phyloP scores from a whole-genome alignment of 2,113 vertebrate genomes.

The Oreochromis aureus region DNA sequence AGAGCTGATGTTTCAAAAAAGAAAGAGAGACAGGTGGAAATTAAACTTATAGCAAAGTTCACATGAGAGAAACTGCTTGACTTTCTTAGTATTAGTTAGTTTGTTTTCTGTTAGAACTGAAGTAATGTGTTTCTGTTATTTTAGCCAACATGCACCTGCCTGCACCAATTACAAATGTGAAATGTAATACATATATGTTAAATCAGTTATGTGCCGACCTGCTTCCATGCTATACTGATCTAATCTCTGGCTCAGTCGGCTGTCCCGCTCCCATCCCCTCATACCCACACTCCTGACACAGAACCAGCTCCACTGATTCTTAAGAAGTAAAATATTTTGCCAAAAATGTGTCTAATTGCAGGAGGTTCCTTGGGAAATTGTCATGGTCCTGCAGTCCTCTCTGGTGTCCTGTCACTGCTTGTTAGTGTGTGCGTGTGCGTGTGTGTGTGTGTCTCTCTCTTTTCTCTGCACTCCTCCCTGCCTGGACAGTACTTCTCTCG shows the following conservation, averaged over 20 bases:
- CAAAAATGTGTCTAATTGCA: not conserved
- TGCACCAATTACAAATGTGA: not conserved
- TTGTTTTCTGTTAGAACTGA: too few species aligned
- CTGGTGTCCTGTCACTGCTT: not conserved
- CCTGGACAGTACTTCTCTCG: not conserved
- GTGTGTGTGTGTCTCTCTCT: not conserved
- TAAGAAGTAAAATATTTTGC: not conserved
- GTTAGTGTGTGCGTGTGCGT: not conserved
- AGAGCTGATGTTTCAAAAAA: not conserved
- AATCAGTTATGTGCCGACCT: not conserved
- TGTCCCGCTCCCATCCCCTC: not conserved
- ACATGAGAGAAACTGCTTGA: not conserved
- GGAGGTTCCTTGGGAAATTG: not conserved
- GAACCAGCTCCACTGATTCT: not conserved
- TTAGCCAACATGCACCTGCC: not conserved
- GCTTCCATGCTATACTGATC: not conserved
- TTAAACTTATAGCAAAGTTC: fast-evolving
- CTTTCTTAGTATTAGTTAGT: not conserved
- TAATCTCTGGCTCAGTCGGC: not conserved
- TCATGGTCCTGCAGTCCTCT: not conserved
- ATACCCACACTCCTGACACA: not conserved
- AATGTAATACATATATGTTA: not conserved
- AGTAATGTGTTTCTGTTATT: not conserved
- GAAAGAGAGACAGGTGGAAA: not conserved
- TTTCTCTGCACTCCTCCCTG: not conserved